phyloP scores from a whole-genome alignment of 2,888 invertebrate species.

The Drosophila meridiana region DNA sequence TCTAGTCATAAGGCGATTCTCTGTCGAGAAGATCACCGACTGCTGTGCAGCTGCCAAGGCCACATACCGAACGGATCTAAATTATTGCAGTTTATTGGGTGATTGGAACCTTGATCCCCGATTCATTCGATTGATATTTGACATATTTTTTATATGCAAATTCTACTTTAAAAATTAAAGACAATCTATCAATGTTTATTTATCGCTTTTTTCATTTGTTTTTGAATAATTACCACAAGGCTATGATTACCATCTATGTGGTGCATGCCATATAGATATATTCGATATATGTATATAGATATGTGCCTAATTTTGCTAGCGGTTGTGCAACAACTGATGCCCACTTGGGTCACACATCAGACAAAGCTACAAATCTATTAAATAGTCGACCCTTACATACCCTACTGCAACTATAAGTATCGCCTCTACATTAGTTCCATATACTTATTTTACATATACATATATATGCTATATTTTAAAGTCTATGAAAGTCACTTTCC shows the following conservation, averaged over 20 bases:
- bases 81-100: slow-evolving; percentile 10
- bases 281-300: background rate
- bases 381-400: background rate
- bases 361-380: too few species aligned
- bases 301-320: background rate
- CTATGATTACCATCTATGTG: background rate
- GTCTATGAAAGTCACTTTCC: too few species aligned
- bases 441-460: too few species aligned
- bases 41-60: slow-evolving; percentile 5
- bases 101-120: background rate
- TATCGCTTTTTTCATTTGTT: background rate
- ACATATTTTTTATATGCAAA: slow-evolving; percentile 7
- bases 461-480: too few species aligned
- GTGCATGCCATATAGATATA: slow-evolving; percentile 3
- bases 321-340: background rate
- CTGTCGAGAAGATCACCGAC: slow-evolving; percentile 9
- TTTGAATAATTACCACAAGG: background rate
- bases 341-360: background rate
- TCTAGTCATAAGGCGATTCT: slow-evolving; percentile 5
- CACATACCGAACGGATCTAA: slow-evolving; percentile 5
- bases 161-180: slow-evolving; percentile 7
- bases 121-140: slow-evolving; percentile 1
- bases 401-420: background rate
- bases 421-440: too few species aligned
- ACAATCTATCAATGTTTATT: background rate